phyloP scores from a whole-genome alignment of 2,113 vertebrate genomes.

The Malurus alboscapulatus region DNA sequence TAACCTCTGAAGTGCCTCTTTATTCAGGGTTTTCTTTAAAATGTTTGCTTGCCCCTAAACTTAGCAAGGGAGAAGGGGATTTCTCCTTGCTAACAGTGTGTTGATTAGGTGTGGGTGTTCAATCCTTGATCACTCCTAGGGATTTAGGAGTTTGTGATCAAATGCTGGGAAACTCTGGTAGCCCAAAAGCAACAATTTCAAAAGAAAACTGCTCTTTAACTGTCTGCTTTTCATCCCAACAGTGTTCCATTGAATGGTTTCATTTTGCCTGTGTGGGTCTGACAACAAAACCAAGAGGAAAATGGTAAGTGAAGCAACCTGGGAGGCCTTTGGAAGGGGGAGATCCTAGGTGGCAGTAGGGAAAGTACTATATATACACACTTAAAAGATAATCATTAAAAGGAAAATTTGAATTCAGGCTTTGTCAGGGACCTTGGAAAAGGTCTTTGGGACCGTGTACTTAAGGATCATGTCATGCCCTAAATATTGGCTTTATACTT shows the following conservation, averaged over 20 bases:
- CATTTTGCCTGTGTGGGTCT: conserved; percentile 97
- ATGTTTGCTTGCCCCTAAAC: not conserved
- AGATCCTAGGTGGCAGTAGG: not conserved
- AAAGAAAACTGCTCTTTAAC: not conserved
- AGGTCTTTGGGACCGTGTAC: not conserved
- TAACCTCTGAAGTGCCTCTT: not conserved
- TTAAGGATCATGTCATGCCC: not conserved
- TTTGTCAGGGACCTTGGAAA: not conserved
- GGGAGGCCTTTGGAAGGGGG: not conserved
- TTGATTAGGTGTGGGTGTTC: not conserved
- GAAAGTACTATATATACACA: not conserved
- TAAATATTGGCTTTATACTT: not conserved
- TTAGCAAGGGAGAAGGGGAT: not conserved
- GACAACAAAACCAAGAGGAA: conserved; percentile 95
- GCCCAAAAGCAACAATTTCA: not conserved
- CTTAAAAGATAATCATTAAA: not conserved
- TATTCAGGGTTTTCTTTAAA: not conserved
- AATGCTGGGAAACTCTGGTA: not conserved
- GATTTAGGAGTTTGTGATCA: not conserved
- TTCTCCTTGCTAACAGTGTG: not conserved
- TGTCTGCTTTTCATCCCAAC: conserved; percentile 16
- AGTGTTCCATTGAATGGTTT: conserved; percentile 99
- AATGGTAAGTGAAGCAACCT: conserved; percentile 84
- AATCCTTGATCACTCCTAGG: not conserved
- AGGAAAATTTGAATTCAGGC: not conserved